Percentiles rank a stretch among this genome's conserved stretches.
Conservation (phyloP, 2,797 vertebrate species). For the Myiothlypis chrysogaster region DNA sequence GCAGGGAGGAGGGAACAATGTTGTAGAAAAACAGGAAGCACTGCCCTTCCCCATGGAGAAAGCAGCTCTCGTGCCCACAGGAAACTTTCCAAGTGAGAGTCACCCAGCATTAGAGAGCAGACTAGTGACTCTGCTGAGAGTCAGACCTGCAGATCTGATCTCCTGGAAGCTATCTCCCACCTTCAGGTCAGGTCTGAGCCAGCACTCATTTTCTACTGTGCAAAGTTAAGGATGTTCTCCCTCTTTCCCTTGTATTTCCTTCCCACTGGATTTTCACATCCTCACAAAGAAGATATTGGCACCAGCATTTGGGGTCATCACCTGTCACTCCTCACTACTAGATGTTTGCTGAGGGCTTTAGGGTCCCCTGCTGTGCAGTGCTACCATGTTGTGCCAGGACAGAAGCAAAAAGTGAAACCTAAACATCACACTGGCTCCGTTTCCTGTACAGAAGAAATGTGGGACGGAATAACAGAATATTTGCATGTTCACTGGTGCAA, state of each 20-base stretch:
- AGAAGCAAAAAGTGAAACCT: neutral
- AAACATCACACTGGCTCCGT: accelerated
- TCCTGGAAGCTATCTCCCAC: neutral
- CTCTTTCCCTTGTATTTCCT: neutral
- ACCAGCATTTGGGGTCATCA: neutral
- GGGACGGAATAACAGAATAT: neutral
- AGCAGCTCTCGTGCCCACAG: neutral
- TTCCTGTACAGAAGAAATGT: neutral
- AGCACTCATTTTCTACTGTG: neutral
- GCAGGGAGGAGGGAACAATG: neutral
- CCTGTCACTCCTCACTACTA: neutral
- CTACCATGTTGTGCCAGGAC: neutral
- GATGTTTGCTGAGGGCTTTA: neutral
- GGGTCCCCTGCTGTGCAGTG: neutral
- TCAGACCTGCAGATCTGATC: neutral
- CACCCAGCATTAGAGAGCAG: neutral
- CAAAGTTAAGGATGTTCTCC: neutral
- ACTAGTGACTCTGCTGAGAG: neutral
- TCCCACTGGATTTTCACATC: neutral
- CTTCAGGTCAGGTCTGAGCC: neutral
- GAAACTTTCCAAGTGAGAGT: neutral
- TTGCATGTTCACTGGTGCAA: neutral
- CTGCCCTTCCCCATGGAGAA: neutral
- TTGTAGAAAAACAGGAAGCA: conserved; percentile 29
- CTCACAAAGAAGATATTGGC: neutral